Conservation (phyloP, 2,113 vertebrate genomes). For the Corvus moneduloides region DNA sequence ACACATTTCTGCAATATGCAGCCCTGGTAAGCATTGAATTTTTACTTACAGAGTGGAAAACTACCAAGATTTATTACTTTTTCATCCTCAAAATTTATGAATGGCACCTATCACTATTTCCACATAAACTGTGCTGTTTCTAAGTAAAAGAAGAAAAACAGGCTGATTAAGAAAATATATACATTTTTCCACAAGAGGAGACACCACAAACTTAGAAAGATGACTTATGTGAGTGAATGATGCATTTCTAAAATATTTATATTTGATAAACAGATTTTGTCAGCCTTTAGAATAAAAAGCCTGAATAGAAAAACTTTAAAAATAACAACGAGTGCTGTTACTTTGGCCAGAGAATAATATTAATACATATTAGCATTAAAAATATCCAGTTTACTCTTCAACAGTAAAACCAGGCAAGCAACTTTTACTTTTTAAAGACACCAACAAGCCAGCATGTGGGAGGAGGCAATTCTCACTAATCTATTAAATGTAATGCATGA, state of each 20-base stretch:
- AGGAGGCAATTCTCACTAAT: not conserved
- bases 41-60: not conserved
- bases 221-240: not conserved
- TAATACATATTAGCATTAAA: not conserved
- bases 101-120: not conserved
- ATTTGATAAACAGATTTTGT: constrained; percentile 6
- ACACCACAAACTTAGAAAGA: not conserved
- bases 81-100: not conserved
- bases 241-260: not conserved
- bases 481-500: not conserved
- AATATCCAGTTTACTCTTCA: not conserved
- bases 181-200: not conserved
- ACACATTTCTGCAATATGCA: not conserved
- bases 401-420: not conserved
- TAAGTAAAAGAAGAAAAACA: not conserved
- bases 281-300: not conserved
- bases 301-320: not conserved
- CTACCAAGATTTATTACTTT: not conserved
- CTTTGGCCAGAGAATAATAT: not conserved
- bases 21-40: not conserved
- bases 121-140: not conserved
- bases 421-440: not conserved
- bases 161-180: not conserved
- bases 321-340: not conserved
- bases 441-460: not conserved